Base-by-base conservation (phyloP, 2,113 vertebrate species). In the Orientallactaga bullata region DNA sequence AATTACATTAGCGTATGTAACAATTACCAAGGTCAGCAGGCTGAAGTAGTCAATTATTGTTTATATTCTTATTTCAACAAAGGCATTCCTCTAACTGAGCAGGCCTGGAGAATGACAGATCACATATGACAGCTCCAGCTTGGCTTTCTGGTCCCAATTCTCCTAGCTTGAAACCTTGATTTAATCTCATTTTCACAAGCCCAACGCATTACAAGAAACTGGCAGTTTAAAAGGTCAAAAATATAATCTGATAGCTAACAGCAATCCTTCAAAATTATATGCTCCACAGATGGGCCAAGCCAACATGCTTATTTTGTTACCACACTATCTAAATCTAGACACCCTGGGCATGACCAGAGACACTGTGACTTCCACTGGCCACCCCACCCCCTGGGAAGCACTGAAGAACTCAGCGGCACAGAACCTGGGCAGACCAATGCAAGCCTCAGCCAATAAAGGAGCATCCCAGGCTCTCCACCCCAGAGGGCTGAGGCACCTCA, bases 1-100 rank as follows among this genome's bases (percentile, higher is more conserved):
- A 79, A 91, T 95, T 88, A 96, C 93, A 93, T 93, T 84, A 95
- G 90, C 71, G 39, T 51, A 77, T 68, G 42, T 81, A 84, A 90
- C 65, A 97, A 90, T 95, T 58, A 85, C 85, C 78, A 93, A 94
- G 85, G 85, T 94, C 94, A 83, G 78, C 21, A 89, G 88, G 74
- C 85, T 94, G 24, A 93, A 78, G 82, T 10, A 63, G 65, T 82
- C 88, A 42, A 92, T 79, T 89, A 88, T 60, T 95, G 92, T 80
- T 95, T 93, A 94, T 91, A 87, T 86, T 76, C 73, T 81, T 82
- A 89, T 81, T 86, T 94, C 92, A 85, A 91, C 39, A 96, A 90
- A 91, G 81, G 55, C 69, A 42, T 71, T 58, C 24, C 82, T 85
- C 39, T 47, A 65, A 55, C 72, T 35, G 77, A 94, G 68, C 58